phyloP scores from a whole-genome alignment of 2,888 invertebrate species.

The Cheilosia vulpina region DNA sequence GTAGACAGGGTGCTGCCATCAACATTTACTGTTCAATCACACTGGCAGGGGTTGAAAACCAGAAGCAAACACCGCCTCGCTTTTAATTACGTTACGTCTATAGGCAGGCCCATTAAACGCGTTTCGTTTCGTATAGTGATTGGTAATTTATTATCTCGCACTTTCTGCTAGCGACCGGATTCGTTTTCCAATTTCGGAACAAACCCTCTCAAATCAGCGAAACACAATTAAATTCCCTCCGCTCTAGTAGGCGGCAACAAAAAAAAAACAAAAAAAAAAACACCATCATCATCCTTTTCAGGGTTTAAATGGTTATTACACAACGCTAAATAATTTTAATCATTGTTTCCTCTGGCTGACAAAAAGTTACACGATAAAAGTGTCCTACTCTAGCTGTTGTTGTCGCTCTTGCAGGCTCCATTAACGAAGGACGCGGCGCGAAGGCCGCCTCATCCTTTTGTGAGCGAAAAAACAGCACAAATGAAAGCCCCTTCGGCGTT shows the following conservation, averaged over 20 bases:
- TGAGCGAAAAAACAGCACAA: slow-evolving; percentile 35
- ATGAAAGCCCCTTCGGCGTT: slow-evolving; percentile 68
- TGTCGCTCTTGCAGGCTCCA: not conserved
- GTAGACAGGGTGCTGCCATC: not conserved
- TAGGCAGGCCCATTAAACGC: slow-evolving; percentile 45
- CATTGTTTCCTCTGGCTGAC: slow-evolving; percentile 58
- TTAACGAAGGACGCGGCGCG: slow-evolving; percentile 27
- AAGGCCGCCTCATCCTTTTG: slow-evolving; percentile 57
- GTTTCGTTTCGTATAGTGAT: slow-evolving; percentile 60
- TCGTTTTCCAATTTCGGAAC: slow-evolving; percentile 53
- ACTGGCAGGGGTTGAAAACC: slow-evolving; percentile 15
- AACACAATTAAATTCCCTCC: slow-evolving; percentile 46
- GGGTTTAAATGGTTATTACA: slow-evolving; percentile 66
- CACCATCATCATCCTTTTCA: slow-evolving; percentile 49
- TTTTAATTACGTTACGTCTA: slow-evolving; percentile 61
- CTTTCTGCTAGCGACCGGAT: slow-evolving; percentile 6
- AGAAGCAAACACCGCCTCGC: slow-evolving; percentile 19
- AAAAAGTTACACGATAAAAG: slow-evolving; percentile 62
- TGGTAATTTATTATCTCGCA: slow-evolving; percentile 57
- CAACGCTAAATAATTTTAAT: slow-evolving; percentile 65
- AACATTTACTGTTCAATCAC: not conserved
- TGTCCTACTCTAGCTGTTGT: not conserved
- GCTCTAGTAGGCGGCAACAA: not conserved
- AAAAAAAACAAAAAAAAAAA: slow-evolving; percentile 7
- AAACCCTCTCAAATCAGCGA: slow-evolving; percentile 21